These are phyloP conservation scores for Oncorhynchus keta DNA, from an alignment of 2,113 vertebrate genomes.

Conservation along the genomic window DNA sequence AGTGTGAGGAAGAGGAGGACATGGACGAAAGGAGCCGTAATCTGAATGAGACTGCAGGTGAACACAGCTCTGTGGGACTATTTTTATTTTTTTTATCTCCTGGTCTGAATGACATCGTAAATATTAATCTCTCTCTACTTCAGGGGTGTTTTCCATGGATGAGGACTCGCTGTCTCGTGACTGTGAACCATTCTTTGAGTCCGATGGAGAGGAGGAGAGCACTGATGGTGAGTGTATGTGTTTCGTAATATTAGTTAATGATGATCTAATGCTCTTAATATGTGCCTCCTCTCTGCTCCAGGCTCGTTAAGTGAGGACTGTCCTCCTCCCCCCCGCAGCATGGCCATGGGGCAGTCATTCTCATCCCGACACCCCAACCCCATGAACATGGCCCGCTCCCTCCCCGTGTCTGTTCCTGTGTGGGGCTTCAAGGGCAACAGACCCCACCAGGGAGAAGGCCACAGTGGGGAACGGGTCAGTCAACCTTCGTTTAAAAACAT, in stretches of 20 bases:
- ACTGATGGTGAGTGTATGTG: conserved; percentile 73
- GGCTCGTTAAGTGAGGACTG: conserved; percentile 85
- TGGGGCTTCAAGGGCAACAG: conserved; percentile 83
- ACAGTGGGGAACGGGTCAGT: conserved; percentile 76
- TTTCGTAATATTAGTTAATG: neutral
- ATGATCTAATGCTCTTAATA: neutral
- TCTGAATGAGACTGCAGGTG: conserved; percentile 74
- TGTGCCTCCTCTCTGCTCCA: conserved; percentile 21
- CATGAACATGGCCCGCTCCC: conserved; percentile 81
- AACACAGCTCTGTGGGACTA: neutral
- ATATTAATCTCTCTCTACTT: neutral
- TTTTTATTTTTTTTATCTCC: neutral
- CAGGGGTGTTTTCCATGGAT: conserved; percentile 91
- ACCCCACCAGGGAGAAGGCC: conserved; percentile 73
- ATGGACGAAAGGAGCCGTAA: conserved; percentile 71
- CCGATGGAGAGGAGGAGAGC: conserved; percentile 81
- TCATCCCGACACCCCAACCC: conserved; percentile 64
- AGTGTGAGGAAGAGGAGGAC: conserved; percentile 68
- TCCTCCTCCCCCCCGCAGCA: conserved; percentile 65
- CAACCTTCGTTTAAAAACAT: neutral
- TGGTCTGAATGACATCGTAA: too few species aligned
- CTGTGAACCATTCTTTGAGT: conserved; percentile 85
- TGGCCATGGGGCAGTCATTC: conserved; percentile 65
- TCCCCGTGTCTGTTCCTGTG: conserved; percentile 86
- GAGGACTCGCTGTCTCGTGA: conserved; percentile 86